Base-by-base conservation (phyloP, 2,113 vertebrate species). In the Pituophis catenifer region DNA sequence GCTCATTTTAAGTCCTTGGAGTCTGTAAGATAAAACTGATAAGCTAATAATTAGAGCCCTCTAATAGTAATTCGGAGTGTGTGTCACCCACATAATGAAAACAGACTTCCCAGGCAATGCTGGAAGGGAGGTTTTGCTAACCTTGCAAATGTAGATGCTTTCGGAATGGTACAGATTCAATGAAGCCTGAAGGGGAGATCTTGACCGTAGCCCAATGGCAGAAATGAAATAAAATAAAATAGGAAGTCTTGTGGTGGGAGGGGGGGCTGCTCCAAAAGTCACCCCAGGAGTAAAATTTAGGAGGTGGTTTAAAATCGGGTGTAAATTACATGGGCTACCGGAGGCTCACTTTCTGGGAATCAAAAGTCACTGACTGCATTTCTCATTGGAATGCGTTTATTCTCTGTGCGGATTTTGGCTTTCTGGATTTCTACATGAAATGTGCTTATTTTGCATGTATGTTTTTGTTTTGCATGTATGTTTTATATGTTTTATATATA, bases 111-210 rank as follows among this genome's bases (percentile, higher is more conserved):
- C 6, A 3, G n/a, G 65, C 29, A 5, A 70, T 0, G 29, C 65
- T 15, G 29, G 5, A 11, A 24, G 3, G 1, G 62, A 65, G 3
- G 5, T 33, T 70, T 70, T n/a, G 29, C n/a, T 33, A 33, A 2
- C 13, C 29, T 2, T 33, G 65, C 65, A 5, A 3, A 0, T 0
- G 17, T 2, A 3, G 13, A 8, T 8, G 6, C 7, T 0, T 38
- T 17, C 6, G 2, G 29, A 19, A 19, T 0, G 5, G 70, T 1
- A 1, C 15, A 0, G 3, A 7, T 19, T 17, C 2, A 8, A 5
- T 1, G 70, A 1, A 3, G 1, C 15, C 65, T 0, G 6, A 17
- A 1, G 11, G 5, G 13, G 5, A 1, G n/a, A 8, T 33, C 13
- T 17, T 7, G 29, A 7, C n/a, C 2, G 15, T 0, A 7, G 15